Conservation (phyloP, 2,113 vertebrate genomes). For the Pygoscelis antarcticus region DNA sequence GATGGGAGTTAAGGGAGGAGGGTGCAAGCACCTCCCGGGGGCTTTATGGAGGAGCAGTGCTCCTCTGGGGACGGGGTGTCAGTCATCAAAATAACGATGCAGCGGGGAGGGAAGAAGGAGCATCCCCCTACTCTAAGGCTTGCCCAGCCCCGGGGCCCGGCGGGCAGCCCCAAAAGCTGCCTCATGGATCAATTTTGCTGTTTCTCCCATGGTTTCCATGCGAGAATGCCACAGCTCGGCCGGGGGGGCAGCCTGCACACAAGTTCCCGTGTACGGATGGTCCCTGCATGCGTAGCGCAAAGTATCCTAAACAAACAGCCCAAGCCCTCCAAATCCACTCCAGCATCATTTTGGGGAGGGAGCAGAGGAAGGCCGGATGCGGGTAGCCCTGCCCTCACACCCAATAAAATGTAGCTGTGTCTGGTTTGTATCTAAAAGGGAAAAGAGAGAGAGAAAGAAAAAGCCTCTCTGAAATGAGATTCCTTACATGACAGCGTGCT, state of each 20-base stretch:
- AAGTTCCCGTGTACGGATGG: rapidly evolving
- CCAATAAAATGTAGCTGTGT: background rate
- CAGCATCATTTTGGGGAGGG: rapidly evolving
- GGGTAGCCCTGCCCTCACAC: conserved; percentile 48
- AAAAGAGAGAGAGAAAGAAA: background rate
- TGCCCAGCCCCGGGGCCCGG: background rate
- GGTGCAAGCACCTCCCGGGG: background rate
- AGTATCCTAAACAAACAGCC: background rate
- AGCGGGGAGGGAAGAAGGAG: background rate
- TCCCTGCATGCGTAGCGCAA: rapidly evolving
- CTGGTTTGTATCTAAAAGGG: conserved; percentile 44
- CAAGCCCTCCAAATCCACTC: background rate
- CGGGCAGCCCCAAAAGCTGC: background rate
- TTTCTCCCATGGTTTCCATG: background rate
- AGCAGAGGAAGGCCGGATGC: background rate
- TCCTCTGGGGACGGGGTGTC: background rate
- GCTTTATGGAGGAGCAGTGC: background rate
- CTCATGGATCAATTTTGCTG: rapidly evolving
- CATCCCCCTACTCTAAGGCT: background rate
- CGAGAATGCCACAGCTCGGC: background rate
- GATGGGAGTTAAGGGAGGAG: background rate
- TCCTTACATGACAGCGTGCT: conserved; percentile 45
- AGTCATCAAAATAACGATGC: background rate
- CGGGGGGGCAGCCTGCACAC: background rate
- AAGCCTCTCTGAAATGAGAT: conserved; percentile 35